Evolutionary conservation across 1,140 invertebrate genomes (phyloP).

Genomic region (Drosophila mauritiana): DNA sequence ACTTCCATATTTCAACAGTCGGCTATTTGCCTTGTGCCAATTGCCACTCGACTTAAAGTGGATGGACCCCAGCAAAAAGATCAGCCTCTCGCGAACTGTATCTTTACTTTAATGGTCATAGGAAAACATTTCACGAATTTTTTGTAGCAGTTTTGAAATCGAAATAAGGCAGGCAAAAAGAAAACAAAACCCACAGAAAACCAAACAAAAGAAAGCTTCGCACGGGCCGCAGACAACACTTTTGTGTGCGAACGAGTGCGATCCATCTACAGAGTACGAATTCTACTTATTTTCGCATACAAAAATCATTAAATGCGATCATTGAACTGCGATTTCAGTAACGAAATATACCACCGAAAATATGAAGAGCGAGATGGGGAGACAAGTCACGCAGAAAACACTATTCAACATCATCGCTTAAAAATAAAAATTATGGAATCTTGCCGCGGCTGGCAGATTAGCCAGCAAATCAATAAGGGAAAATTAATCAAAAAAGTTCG

Average conservation of each 20-base stretch:
- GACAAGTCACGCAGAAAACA: constrained; percentile 26
- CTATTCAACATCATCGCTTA: constrained; percentile 56
- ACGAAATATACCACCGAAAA: constrained; percentile 37
- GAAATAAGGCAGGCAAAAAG: constrained; percentile 4
- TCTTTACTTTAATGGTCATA: constrained; percentile 49
- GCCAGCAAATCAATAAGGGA: constrained; percentile 53
- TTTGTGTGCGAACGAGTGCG: constrained; percentile 45
- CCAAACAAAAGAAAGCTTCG: constrained; percentile 78
- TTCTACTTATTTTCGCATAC: constrained; percentile 83
- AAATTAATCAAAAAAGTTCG: constrained; percentile 60
- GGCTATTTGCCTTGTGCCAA: constrained; percentile 42
- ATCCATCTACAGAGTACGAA: constrained; percentile 61
- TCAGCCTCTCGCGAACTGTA: neutral
- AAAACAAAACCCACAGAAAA: constrained; percentile 18
- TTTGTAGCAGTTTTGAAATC: constrained; percentile 17
- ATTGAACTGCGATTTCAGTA: constrained; percentile 60
- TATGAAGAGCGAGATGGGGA: neutral
- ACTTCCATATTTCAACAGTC: constrained; percentile 11
- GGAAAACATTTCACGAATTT: constrained; percentile 59
- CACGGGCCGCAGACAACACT: constrained; percentile 67
- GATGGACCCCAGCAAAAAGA: constrained; percentile 47
- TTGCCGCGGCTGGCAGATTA: constrained; percentile 44
- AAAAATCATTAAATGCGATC: constrained; percentile 82
- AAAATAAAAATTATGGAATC: constrained; percentile 65
- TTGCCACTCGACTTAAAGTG: constrained; percentile 61